Base-by-base conservation (phyloP, 2,113 vertebrate species). In the Halcyon malimbica region DNA sequence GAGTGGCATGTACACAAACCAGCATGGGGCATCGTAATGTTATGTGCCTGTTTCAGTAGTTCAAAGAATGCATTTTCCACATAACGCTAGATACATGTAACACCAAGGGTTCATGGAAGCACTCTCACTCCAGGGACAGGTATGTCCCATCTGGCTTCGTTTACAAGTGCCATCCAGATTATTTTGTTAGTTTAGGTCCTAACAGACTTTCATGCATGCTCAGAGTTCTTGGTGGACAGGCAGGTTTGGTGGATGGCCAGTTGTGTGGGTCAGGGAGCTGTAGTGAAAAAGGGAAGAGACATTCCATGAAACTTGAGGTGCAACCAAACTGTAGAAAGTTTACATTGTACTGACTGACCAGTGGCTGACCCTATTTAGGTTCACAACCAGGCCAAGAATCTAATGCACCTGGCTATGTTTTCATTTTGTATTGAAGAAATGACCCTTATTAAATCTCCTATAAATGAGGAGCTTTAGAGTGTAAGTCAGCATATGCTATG, bases 1-100 rank as follows among this genome's bases (percentile, higher is more conserved):
- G 59, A 10, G n/a, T 69, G 50, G 14, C 18, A 60, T 20, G 35
- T 15, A 51, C 29, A 33, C 28, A 50, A 17, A 85, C 1, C 20
- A 57, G 8, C n/a, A 42, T 1, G 0, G 19, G 46, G 31, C 41
- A 26, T 16, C 1, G 0, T 33, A 73, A 35, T 15, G 26, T 33
- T 57, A 2, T 16, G 24, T 50, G 63, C 16, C 68, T 88, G 46
- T 37, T 86, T 44, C 20, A 57, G 16, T 8, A 15, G 29, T 44
- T 83, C 28, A 62, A 16, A 85, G 25, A 63, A 29, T 16, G 28
- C 5, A 6, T 77, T 83, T 92, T 92, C 35, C 42, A 48, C 6
- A 11, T 17, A 70, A 46, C 18, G 16, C 11, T 63, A 23, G 26
- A 59, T 31, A 23, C 60, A 16, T 56, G 48, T 46, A 60, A 33